Conservation (phyloP, 2,113 vertebrate species). For the Pangasianodon gigas region DNA sequence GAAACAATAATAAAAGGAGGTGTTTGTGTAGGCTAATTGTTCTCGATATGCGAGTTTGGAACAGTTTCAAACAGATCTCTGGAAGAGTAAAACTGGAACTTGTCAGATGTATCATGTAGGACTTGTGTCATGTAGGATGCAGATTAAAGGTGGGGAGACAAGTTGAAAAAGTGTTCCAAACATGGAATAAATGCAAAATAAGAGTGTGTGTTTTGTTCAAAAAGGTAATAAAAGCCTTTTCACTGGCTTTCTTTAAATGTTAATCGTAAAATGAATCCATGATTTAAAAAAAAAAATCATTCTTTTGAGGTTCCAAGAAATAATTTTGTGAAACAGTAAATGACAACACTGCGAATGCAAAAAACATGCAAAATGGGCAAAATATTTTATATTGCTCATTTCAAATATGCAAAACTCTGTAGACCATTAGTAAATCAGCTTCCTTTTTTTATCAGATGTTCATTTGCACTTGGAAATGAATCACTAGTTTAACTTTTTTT, state of each 20-base stretch:
- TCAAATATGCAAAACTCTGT: not conserved
- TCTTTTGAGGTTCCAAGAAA: not conserved
- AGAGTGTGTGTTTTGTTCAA: not conserved
- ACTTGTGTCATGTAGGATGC: not conserved
- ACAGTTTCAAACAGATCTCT: not conserved
- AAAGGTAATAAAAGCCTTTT: not conserved
- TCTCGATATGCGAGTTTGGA: not conserved
- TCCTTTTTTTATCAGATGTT: not conserved
- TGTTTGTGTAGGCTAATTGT: constrained; percentile 9
- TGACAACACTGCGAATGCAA: too few species aligned
- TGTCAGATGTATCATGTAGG: not conserved
- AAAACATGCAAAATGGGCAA: too few species aligned
- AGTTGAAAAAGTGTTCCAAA: not conserved
- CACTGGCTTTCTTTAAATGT: not conserved
- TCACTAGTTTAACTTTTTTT: not conserved
- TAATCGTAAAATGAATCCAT: not conserved
- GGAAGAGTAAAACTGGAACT: not conserved
- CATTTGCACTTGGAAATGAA: not conserved
- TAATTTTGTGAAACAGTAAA: not conserved
- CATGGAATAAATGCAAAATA: not conserved
- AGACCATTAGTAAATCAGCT: not conserved
- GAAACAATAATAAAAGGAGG: not conserved
- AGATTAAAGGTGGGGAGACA: not conserved
- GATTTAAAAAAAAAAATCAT: not conserved
- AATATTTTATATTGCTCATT: not conserved